Evolutionary conservation across 2,797 vertebrate species (phyloP), one percentile per base, ranked within the genome.

Genomic region (Pseudochirops corinnae): DNA sequence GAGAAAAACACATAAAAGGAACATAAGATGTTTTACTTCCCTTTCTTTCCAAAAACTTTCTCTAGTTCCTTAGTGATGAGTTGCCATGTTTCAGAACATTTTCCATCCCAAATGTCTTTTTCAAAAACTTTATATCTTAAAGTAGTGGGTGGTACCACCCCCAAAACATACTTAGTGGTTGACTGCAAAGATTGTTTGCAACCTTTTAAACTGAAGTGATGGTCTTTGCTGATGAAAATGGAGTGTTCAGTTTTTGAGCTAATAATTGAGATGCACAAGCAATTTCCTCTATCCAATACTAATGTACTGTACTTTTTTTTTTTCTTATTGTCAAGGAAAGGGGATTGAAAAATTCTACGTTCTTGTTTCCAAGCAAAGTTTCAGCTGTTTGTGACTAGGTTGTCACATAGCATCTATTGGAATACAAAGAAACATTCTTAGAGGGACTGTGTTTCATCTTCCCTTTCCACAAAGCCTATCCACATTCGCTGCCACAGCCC

Each of bases 1-100:
- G 53, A 55, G n/a, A 39, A 31, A 96, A 92, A 95, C 56, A 90
- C 74, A 93, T 94, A 82, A 82, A 82, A 82, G n/a, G 5, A 82
- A 39, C 39, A 46, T 39, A 12, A 39, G 16, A 10, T 82, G 2
- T 82, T 82, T 82, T 82, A 39, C n/a, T 82, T 39, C 18, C n/a
- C 33, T 67, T 67, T 5, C 16, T 24, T 74, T 18, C 14, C 31
- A 74, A 82, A 82, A 39, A 21, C n/a, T 39, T 91, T 46, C 62
- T 28, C 24, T 26, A 92, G 90, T 46, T 24, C 91, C 57, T 60
- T 26, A 92, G 96, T 24, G 96, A 96, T 95, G 91, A 96, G n/a
- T 62, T 55, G 18, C 24, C 0, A 3, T 52, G 16, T 93, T 53
- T 53, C 39, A 92, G 31, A n/a, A n/a, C 82, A 56, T 90, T 60